Conservation (phyloP, 2,888 invertebrate species). For the Octonoba sinensis region DNA sequence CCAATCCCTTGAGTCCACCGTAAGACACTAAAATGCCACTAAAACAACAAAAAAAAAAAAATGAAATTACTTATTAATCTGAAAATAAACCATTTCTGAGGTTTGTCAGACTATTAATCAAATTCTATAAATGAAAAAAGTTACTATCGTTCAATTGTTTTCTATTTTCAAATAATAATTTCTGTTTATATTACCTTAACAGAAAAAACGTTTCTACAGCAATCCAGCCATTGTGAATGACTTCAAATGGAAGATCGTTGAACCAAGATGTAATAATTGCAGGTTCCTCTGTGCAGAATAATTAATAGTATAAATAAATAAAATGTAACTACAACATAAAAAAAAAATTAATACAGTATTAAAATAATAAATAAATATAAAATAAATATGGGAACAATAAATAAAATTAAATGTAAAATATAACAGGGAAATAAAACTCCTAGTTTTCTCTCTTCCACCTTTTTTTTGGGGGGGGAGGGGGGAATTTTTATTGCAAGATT, state of each 20-base stretch:
- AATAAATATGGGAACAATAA: too few species aligned
- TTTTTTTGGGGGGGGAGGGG: too few species aligned
- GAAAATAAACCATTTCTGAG: background rate
- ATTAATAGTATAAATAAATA: background rate
- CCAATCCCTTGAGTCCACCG: constrained; percentile 28
- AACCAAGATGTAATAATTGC: constrained; percentile 18
- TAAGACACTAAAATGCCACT: constrained; percentile 43
- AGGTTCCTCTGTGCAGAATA: constrained; percentile 29
- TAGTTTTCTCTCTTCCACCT: too few species aligned
- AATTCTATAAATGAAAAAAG: background rate
- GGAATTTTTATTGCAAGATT: too few species aligned
- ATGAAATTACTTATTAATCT: background rate
- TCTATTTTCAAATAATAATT: background rate
- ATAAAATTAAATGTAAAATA: too few species aligned
- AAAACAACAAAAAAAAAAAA: constrained; percentile 5
- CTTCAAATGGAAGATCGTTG: constrained; percentile 16
- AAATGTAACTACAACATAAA: too few species aligned
- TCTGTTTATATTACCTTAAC: constrained; percentile 19
- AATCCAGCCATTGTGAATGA: constrained; percentile 39
- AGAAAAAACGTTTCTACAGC: constrained; percentile 43
- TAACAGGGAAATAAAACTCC: too few species aligned
- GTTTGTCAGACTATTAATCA: background rate
- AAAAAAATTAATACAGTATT: too few species aligned
- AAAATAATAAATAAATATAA: too few species aligned
- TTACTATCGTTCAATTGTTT: background rate